Base-by-base conservation (phyloP, 2,888 invertebrate species). In the Patella depressa region DNA sequence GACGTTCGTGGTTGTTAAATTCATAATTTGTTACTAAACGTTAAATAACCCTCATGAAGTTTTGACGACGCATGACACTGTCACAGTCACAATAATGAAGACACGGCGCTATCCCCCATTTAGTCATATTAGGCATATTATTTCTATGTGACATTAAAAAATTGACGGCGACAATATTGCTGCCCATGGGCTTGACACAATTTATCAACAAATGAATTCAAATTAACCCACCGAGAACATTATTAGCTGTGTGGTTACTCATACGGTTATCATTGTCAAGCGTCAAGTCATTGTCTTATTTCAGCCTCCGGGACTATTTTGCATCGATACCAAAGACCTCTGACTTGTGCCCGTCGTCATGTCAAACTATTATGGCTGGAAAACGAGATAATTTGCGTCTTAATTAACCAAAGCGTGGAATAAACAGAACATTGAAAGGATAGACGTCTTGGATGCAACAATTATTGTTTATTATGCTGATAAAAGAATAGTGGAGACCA, bases 371-470 rank as follows among this genome's bases (percentile, higher is more conserved):
- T 24, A 19, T 24, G 24, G 65, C 65, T 65, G 24, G 65, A 65
- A 65, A 65, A 65, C 24, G 65, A 65, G 65, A 65, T 65, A 65
- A 65, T 65, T 65, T 65, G 65, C 19, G 65, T 65, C 19, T 65
- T 65, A 65, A 65, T 65, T 65, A 65, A 65, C 65, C 65, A 65
- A 65, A 65, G 65, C 65, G 65, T 15, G 65, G 65, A 65, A 65
- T 65, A 65, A 65, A 65, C 65, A 65, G 9, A 11, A 24, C 12
- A 3, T 24, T 65, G 24, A 65, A 65, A 24, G 65, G 24, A 11
- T 65, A 24, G 12, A 65, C 19, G 65, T 19, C 11, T 65, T 65
- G 12, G 19, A 24, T 65, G 19, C 19, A 65, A 24, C 65, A 65
- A 24, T 65, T 19, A 45, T 45, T 24, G 65, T 65, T 24, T 65